Percentiles rank a stretch among this genome's conserved stretches.
Conservation (phyloP, 23 tunicate genomes). For the Aplidium turbinatum region DNA sequence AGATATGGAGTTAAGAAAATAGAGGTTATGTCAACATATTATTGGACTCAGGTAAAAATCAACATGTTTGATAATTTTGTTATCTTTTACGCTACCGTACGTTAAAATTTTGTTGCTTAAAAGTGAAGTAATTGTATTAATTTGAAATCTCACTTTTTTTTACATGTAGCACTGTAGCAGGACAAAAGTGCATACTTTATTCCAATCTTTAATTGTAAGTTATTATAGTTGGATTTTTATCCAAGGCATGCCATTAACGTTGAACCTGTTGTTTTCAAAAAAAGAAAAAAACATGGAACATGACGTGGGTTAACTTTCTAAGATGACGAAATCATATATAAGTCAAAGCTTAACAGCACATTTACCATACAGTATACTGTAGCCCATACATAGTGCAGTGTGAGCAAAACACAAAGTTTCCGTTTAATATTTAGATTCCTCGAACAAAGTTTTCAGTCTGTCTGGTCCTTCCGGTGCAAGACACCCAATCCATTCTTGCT, state of each 20-base stretch:
- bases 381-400: too few species aligned
- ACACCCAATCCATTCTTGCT: conserved; percentile 16
- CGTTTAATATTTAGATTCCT: conserved; percentile 50
- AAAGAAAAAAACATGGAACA: too few species aligned
- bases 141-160: not conserved
- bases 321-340: too few species aligned
- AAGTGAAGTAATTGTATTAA: not conserved
- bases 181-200: too few species aligned
- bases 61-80: not conserved
- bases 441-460: conserved; percentile 43
- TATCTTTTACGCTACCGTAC: not conserved
- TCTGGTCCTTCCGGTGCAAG: conserved; percentile 26
- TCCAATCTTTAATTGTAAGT: too few species aligned
- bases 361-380: too few species aligned
- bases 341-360: too few species aligned
- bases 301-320: too few species aligned
- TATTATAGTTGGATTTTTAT: too few species aligned
- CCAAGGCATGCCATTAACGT: too few species aligned
- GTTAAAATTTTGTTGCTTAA: not conserved
- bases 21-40: conserved; percentile 3
- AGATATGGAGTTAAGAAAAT: conserved; percentile 37
- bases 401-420: too few species aligned
- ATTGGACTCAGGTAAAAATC: conserved; percentile 50
- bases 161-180: not conserved
- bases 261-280: too few species aligned